Percentiles rank a stretch among this genome's conserved stretches.
These are phyloP conservation scores for Candoia aspera DNA, from an alignment of 2,113 vertebrate species.

Conservation along the genomic window DNA sequence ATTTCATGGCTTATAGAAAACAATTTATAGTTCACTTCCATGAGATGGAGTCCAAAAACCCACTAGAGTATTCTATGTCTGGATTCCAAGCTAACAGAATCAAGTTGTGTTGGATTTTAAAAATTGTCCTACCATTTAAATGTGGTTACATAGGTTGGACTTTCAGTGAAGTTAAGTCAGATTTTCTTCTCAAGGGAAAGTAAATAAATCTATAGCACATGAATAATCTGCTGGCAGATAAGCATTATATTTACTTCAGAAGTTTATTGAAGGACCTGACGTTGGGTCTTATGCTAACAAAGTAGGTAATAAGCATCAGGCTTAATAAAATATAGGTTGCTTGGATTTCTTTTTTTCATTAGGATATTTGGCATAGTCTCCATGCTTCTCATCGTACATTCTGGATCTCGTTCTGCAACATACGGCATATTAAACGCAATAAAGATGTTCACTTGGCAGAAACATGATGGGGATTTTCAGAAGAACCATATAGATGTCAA, in stretches of 20 bases:
- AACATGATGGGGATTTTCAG: constrained; percentile 63
- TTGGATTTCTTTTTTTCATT: constrained; percentile 38
- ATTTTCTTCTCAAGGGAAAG: not conserved
- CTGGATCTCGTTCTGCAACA: constrained; percentile 63
- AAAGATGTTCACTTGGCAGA: constrained; percentile 75
- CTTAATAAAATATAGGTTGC: constrained; percentile 40
- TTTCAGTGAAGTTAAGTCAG: not conserved
- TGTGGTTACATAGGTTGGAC: not conserved
- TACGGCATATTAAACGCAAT: constrained; percentile 70
- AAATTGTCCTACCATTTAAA: not conserved
- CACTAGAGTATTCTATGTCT: not conserved
- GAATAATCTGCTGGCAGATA: not conserved
- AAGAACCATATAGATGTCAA: constrained; percentile 54
- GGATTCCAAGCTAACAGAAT: not conserved
- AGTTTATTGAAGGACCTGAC: constrained; percentile 29
- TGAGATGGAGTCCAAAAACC: not conserved
- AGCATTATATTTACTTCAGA: not conserved
- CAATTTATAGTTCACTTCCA: not conserved
- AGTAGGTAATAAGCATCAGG: constrained; percentile 58
- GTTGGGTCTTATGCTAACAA: constrained; percentile 8
- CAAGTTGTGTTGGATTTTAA: not conserved
- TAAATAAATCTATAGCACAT: constrained; percentile 30
- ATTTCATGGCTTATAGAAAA: not conserved
- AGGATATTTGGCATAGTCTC: constrained; percentile 60
- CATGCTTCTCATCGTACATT: constrained; percentile 42